Evolutionary conservation across 2,888 invertebrate genomes (phyloP).

Genomic region (Lasioglossum morio): DNA sequence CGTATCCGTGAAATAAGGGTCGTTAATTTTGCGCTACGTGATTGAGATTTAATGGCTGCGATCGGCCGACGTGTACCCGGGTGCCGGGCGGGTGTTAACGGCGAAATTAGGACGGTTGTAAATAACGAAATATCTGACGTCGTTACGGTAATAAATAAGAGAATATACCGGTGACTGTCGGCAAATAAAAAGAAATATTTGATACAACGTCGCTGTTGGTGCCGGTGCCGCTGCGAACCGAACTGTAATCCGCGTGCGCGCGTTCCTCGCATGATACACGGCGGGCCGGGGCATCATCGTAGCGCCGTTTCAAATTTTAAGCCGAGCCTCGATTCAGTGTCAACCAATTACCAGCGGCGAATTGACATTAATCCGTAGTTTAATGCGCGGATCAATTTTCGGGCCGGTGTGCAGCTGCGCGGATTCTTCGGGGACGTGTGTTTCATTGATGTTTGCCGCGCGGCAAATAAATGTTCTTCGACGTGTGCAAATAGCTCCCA

Average conservation of each 20-base stretch:
- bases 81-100: slow-evolving; percentile 6
- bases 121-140: slow-evolving; percentile 51
- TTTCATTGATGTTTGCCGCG: slow-evolving; percentile 49
- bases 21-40: neutral
- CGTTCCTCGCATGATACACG: slow-evolving; percentile 22
- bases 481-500: slow-evolving; percentile 19
- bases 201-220: slow-evolving; percentile 15
- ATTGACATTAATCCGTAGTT: slow-evolving; percentile 66
- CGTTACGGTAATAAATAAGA: slow-evolving; percentile 48
- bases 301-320: slow-evolving; percentile 63
- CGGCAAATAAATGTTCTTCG: slow-evolving; percentile 54
- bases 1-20: neutral
- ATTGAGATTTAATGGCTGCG: slow-evolving; percentile 23
- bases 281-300: slow-evolving; percentile 49
- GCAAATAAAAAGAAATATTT: slow-evolving; percentile 62
- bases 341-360: slow-evolving; percentile 65
- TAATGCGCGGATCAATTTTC: slow-evolving; percentile 70
- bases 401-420: slow-evolving; percentile 48
- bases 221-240: neutral
- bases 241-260: slow-evolving; percentile 49
- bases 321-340: slow-evolving; percentile 59
- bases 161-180: slow-evolving; percentile 3
- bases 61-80: neutral
- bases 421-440: slow-evolving; percentile 40
- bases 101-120: slow-evolving; percentile 24